Evolutionary conservation across 2,113 vertebrate genomes (phyloP), one percentile per base, ranked within the genome.

Genomic region (Phycodurus eques): DNA sequence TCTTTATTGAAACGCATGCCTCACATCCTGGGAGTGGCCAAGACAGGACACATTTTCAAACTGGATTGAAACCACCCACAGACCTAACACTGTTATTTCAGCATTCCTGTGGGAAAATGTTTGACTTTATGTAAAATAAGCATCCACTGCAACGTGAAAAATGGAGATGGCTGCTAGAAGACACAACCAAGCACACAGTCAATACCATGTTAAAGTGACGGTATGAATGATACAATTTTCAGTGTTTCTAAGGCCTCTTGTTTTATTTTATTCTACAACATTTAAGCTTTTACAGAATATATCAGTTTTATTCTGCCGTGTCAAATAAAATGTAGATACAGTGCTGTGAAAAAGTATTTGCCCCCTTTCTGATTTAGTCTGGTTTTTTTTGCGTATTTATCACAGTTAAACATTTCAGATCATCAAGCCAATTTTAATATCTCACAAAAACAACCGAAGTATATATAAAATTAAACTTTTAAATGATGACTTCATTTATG

Each of bases 41-140:
- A 70, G 75, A 68, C 56, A 73, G 68, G 63, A 79, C 46, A 8
- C 56, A 65, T 81, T 84, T 86, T 84, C 63, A 82, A 81, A 83
- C 79, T 89, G 89, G 81, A 88, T 85, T 84, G 81, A 88, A 89
- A 81, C 88, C 89, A 88, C 88, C 87, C 85, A 81, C 80, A 83
- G 80, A 77, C 79, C 70, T 27, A 57, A 77, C 73, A 71, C 80
- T 81, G 80, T 87, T 81, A 90, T 89, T 90, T 86, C 70, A 84
- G 81, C 83, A 90, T 89, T 90, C 80, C 78, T 84, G 79, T 70
- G 85, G 87, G 74, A 62, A 68, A 70, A 74, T 71, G 83, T 88
- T 79, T 82, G 81, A 80, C 85, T 89, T 80, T 81, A 77, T 86
- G 69, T 80, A 85, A 88, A 90, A 84, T 70, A 77, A 75, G 78